These are phyloP conservation scores for Notamacropus eugenii DNA, from an alignment of 2,797 vertebrate species.

Conservation along the genomic window DNA sequence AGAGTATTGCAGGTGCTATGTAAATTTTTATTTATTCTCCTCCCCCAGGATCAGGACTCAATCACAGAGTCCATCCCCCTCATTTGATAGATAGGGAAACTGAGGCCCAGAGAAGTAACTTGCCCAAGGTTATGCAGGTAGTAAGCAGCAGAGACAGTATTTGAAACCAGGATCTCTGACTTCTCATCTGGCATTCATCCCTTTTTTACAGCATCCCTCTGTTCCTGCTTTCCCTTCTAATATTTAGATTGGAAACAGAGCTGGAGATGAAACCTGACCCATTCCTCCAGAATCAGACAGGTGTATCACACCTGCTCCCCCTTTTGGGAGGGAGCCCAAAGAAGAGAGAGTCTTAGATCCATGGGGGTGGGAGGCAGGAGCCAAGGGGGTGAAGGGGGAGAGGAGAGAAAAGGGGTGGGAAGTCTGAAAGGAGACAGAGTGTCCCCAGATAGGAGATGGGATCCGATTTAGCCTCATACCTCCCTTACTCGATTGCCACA, in stretches of 20 bases:
- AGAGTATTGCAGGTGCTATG: neutral
- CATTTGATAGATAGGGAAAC: neutral
- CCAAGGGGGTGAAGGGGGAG: neutral
- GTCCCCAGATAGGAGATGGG: neutral
- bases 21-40: neutral
- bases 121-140: neutral
- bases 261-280: neutral
- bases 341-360: slow-evolving; percentile 4
- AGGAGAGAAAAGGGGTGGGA: neutral
- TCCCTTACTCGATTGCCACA: neutral
- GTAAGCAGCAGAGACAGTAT: neutral
- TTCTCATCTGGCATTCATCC: neutral
- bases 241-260: neutral
- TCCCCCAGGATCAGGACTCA: neutral
- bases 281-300: neutral
- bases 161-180: neutral
- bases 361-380: neutral
- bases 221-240: neutral
- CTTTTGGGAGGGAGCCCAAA: neutral
- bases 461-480: neutral
- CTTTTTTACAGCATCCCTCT: neutral
- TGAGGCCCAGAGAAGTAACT: neutral
- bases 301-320: neutral
- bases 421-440: neutral
- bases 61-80: neutral